Percentiles rank a stretch among this genome's conserved stretches.
Conservation (phyloP, 2,113 vertebrate genomes). For the Uria aalge region DNA sequence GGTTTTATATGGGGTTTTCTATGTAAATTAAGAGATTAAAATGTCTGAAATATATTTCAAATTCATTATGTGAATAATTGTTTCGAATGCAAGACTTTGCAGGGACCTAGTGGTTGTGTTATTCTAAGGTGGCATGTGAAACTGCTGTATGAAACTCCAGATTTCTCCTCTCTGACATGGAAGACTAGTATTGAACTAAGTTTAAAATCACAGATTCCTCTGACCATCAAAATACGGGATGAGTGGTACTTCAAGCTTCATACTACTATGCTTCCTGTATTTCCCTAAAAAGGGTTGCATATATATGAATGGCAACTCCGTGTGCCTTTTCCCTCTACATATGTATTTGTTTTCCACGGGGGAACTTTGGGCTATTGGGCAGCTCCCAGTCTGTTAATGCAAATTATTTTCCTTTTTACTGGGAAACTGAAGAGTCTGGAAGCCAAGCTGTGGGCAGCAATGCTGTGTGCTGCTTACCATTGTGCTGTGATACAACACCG, state of each 20-base stretch:
- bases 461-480: not conserved
- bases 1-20: not conserved
- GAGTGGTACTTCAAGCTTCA: not conserved
- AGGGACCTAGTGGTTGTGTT: not conserved
- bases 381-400: not conserved
- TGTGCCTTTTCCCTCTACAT: not conserved
- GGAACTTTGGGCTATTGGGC: not conserved
- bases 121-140: not conserved
- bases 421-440: not conserved
- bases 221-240: not conserved
- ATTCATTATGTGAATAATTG: not conserved
- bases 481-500: fast-evolving
- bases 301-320: not conserved
- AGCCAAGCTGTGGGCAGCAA: not conserved
- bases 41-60: not conserved
- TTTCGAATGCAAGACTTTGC: not conserved
- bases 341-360: not conserved
- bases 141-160: not conserved
- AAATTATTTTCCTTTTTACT: not conserved
- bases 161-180: not conserved
- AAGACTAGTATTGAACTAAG: not conserved
- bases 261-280: not conserved
- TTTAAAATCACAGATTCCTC: not conserved
- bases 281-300: not conserved
- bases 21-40: not conserved